These are phyloP conservation scores for Apis florea DNA, from an alignment of 1,140 invertebrate genomes.

Conservation along the genomic window DNA sequence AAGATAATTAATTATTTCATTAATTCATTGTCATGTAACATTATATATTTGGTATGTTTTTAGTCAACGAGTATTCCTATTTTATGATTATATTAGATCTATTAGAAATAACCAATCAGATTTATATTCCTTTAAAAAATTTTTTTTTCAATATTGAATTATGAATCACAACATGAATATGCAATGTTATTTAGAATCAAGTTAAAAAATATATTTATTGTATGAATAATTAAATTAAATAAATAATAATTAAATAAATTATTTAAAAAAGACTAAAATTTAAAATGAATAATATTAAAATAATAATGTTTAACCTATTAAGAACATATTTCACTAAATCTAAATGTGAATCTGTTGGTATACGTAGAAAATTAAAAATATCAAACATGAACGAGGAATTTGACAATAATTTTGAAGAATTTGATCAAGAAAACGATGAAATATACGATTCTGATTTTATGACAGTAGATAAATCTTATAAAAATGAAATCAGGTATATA, in stretches of 20 bases:
- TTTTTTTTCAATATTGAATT: too few species aligned
- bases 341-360: neutral
- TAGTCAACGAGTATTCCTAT: too few species aligned
- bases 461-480: constrained; percentile 71
- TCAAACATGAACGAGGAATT: neutral
- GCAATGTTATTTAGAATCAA: neutral
- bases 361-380: constrained; percentile 17
- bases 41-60: too few species aligned
- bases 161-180: too few species aligned
- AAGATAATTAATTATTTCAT: too few species aligned
- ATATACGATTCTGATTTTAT: constrained; percentile 81
- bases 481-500: constrained; percentile 71
- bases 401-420: constrained; percentile 5
- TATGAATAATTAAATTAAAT: neutral
- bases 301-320: neutral
- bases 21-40: too few species aligned
- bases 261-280: too few species aligned
- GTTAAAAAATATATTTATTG: neutral
- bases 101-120: too few species aligned
- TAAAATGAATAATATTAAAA: constrained; percentile 27
- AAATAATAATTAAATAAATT: neutral
- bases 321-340: constrained; percentile 18
- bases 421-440: constrained; percentile 68
- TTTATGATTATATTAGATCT: too few species aligned
- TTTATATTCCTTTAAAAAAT: too few species aligned